These are phyloP conservation scores for Ooceraea biroi DNA, from an alignment of 1,140 invertebrate genomes.

Conservation along the genomic window DNA sequence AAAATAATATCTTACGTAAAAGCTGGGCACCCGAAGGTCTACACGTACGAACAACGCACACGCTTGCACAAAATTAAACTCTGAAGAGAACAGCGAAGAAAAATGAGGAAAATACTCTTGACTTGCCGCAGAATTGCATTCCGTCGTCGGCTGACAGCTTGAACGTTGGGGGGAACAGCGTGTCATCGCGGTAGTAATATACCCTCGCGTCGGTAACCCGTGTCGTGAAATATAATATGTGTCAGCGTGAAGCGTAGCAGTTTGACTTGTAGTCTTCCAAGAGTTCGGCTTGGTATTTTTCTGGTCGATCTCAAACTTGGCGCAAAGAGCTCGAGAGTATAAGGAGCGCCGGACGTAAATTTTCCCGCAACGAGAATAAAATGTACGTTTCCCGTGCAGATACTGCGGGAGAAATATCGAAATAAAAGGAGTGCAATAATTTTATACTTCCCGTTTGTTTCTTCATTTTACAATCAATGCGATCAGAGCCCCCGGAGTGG, in stretches of 20 bases:
- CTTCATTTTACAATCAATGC: neutral
- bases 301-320: too few species aligned
- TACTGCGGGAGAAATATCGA: neutral
- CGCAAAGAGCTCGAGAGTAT: neutral
- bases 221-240: neutral
- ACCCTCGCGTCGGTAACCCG: neutral
- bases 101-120: neutral
- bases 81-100: neutral
- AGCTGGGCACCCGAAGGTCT: neutral
- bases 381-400: neutral
- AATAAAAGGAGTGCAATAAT: slow-evolving; percentile 14
- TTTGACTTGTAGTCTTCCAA: too few species aligned
- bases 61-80: neutral
- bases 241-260: too few species aligned
- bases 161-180: neutral
- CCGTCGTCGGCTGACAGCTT: neutral
- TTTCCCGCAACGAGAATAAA: slow-evolving; percentile 6
- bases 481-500: too few species aligned
- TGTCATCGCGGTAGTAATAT: neutral
- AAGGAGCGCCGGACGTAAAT: neutral
- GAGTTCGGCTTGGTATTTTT: too few species aligned
- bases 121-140: neutral
- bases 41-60: neutral
- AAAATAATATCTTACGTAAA: neutral
- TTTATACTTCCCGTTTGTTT: neutral